phyloP scores from a whole-genome alignment of 2,113 vertebrate species.

The Ceyx margarethae region DNA sequence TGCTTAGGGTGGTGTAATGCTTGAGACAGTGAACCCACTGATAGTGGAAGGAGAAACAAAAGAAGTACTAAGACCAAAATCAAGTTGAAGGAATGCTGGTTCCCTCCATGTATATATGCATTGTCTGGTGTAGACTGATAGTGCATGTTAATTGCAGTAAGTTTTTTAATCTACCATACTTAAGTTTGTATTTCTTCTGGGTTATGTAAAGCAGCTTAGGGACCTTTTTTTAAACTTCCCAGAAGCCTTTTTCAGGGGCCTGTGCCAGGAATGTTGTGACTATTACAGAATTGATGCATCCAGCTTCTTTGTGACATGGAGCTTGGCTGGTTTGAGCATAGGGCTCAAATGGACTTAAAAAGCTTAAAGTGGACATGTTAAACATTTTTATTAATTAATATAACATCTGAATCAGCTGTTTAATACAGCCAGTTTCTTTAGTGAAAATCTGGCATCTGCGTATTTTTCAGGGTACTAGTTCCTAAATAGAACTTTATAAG shows the following conservation, averaged over 20 bases:
- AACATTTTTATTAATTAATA: neutral
- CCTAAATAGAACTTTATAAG: neutral
- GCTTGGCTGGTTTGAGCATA: neutral
- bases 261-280: neutral
- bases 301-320: neutral
- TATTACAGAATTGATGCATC: neutral
- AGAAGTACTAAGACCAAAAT: neutral
- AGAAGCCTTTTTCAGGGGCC: neutral
- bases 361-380: neutral
- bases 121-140: neutral
- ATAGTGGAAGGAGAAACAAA: neutral
- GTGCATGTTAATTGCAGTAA: neutral
- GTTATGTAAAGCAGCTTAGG: constrained; percentile 12
- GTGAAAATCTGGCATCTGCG: neutral
- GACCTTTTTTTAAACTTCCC: neutral
- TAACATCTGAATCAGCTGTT: neutral
- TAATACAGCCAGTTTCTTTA: neutral
- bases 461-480: neutral
- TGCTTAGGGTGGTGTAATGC: neutral
- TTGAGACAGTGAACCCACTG: neutral
- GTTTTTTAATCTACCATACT: neutral
- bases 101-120: no score
- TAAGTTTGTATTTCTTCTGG: neutral
- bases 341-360: neutral
- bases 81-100: no score